Conservation (phyloP, 2,797 vertebrate species). For the Podarcis lilfordi region DNA sequence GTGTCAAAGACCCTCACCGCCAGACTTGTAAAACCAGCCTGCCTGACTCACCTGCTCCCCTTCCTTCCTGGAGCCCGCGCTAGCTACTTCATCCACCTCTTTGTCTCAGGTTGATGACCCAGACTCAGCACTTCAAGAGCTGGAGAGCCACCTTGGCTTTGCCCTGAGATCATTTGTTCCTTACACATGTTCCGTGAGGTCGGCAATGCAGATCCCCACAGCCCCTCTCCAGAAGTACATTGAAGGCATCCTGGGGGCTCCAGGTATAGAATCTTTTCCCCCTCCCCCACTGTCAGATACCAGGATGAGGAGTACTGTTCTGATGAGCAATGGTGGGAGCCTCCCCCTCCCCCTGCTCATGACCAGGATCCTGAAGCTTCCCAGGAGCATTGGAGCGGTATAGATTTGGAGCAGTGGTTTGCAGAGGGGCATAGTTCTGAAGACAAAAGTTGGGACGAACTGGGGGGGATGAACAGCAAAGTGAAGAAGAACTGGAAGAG, state of each 20-base stretch:
- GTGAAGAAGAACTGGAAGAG: too few species aligned
- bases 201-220: constrained; percentile 74
- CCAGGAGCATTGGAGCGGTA: too few species aligned
- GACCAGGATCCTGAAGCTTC: too few species aligned
- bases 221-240: constrained; percentile 78
- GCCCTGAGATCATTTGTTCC: constrained; percentile 70
- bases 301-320: too few species aligned
- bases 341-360: too few species aligned
- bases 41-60: background rate
- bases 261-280: constrained; percentile 67
- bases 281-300: too few species aligned
- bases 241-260: constrained; percentile 66
- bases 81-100: background rate
- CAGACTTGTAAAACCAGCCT: background rate
- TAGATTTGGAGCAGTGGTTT: too few species aligned
- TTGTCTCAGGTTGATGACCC: constrained; percentile 76
- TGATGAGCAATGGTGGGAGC: too few species aligned
- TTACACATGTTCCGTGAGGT: constrained; percentile 70
- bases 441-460: too few species aligned
- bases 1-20: background rate
- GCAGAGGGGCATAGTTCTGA: too few species aligned
- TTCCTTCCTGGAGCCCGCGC: too few species aligned
- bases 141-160: constrained; percentile 79
- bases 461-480: too few species aligned
- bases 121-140: constrained; percentile 74